Evolutionary conservation across 2,113 vertebrate genomes (phyloP).

Genomic region (Perccottus glenii): DNA sequence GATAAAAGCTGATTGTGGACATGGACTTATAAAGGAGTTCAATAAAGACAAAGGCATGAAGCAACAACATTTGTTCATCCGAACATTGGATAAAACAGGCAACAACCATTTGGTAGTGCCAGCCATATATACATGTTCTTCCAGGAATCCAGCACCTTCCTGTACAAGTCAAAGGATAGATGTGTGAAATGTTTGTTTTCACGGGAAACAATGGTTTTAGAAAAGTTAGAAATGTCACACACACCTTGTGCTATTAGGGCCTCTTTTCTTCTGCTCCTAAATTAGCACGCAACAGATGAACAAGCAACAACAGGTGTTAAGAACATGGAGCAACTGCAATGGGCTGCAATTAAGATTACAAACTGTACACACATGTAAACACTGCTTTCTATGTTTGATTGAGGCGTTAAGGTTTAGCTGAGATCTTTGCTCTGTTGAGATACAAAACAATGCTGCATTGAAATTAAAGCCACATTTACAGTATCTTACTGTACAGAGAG

Average conservation of each 20-base stretch:
- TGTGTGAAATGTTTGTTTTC: background rate
- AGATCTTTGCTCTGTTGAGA: background rate
- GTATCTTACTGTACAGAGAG: too few species aligned
- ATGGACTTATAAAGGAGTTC: conserved; percentile 55
- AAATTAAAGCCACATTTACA: conserved; percentile 3
- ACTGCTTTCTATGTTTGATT: conserved; percentile 5
- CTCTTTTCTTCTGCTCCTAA: conserved; percentile 66
- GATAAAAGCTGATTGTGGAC: conserved; percentile 49
- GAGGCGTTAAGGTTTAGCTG: background rate
- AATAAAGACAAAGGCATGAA: conserved; percentile 37
- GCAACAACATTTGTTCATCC: conserved; percentile 42
- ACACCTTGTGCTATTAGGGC: conserved; percentile 63
- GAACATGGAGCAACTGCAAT: conserved; percentile 16
- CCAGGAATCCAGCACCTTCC: conserved; percentile 64
- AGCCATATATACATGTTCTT: conserved; percentile 70
- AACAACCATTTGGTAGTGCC: conserved; percentile 39
- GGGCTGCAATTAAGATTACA: background rate
- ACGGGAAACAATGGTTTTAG: conserved; percentile 27
- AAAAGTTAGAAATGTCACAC: conserved; percentile 40
- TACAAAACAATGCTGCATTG: background rate
- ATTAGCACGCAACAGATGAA: conserved; percentile 62
- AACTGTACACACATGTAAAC: background rate
- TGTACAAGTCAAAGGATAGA: conserved; percentile 26
- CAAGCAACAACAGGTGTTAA: conserved; percentile 64
- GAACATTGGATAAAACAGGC: conserved; percentile 43